Percentiles rank a stretch among this genome's conserved stretches.
Conservation (phyloP, 2,888 invertebrate genomes). For the Notodonta dromedarius region DNA sequence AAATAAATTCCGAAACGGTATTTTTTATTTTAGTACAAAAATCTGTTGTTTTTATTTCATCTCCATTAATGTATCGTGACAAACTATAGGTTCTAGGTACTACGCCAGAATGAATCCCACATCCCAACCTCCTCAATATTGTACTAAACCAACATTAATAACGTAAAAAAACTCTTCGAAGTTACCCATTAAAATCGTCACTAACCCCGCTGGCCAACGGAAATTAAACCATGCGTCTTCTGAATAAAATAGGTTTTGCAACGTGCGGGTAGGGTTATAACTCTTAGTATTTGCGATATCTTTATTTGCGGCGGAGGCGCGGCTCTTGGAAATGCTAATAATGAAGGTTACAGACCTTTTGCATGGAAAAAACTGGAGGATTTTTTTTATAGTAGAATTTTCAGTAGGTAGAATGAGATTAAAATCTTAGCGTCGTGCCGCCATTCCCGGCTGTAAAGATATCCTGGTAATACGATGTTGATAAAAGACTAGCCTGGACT, state of each 20-base stretch:
- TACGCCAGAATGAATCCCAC: not conserved
- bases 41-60: no score
- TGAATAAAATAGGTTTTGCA: constrained; percentile 36
- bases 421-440: constrained; percentile 5
- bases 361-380: constrained; percentile 11
- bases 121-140: not conserved
- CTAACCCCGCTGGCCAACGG: constrained; percentile 27
- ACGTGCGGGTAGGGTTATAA: constrained; percentile 25
- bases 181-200: constrained; percentile 31
- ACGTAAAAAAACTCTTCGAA: constrained; percentile 33
- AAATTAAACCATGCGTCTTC: constrained; percentile 41
- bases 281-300: constrained; percentile 40
- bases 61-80: not conserved
- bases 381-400: not conserved
- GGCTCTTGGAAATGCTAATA: constrained; percentile 47
- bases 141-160: constrained; percentile 31
- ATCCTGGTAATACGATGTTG: constrained; percentile 1
- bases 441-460: constrained; percentile 4
- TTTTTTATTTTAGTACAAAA: no score
- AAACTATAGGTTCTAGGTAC: not conserved
- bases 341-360: constrained; percentile 41
- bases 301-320: constrained; percentile 46
- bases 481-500: constrained; percentile 3
- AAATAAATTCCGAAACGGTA: no score
- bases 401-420: constrained; percentile 1